Base-by-base conservation (phyloP, 1,140 invertebrate genomes). In the Steinernema khuongi region DNA sequence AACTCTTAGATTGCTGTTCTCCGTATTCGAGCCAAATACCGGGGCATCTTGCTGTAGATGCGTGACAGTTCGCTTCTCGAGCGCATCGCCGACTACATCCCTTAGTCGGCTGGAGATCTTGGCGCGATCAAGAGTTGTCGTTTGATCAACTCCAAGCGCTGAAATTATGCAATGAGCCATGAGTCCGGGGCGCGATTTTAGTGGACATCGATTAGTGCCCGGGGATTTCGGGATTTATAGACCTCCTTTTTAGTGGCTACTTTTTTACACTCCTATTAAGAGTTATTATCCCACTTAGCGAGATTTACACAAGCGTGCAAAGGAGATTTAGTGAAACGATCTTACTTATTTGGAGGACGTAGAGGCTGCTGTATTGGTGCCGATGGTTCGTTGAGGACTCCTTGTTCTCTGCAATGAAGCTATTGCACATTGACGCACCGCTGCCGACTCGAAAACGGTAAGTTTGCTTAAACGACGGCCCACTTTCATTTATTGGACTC, bases 131-230 rank as follows among this genome's bases (percentile, higher is more conserved):
- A 60, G 50, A 60, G 50, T 60, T 22, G 50, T 60, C 26, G 50
- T 60, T 60, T 60, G 50, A 22, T 60, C 50, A 14, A 60, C 50
- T 7, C 50, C 50, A 60, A 60, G 22, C 50, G 50, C 50, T 60
- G 19, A 60, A 60, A 60, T 60, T 60, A 14, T 60, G 14, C 50
- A 60, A 60, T 60, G 50, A 60, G 50, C 50, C 50, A 60, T 60
- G 50, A 60, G 26, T 60, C 50, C 50, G 50, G 19, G 14, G 26
- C 7, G n/a, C n/a, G n/a, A n/a, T n/a, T n/a, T n/a, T n/a, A n/a
- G n/a, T n/a, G n/a, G n/a, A n/a, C n/a, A n/a, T n/a, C n/a, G n/a
- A n/a, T n/a, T n/a, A n/a, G n/a, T n/a, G n/a, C n/a, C n/a, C n/a
- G n/a, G n/a, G n/a, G n/a, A n/a, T n/a, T n/a, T n/a, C n/a, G n/a